Evolutionary conservation across 2,797 vertebrate genomes (phyloP), one percentile per base, ranked within the genome.

Genomic region (Odontamblyopus lacepedii): DNA sequence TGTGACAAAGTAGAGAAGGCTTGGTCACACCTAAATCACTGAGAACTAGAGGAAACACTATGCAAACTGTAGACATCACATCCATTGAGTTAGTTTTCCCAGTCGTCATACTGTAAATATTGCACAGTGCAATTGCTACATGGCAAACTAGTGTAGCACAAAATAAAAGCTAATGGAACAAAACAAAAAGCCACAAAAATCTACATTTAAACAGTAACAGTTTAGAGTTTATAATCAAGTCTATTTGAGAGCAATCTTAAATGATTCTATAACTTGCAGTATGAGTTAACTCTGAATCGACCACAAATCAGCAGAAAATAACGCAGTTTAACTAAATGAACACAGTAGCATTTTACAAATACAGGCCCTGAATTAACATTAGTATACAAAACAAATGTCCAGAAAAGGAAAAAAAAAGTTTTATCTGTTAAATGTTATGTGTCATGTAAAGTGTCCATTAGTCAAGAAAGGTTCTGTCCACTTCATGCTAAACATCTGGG

Each of bases 101-200:
- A 97, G 96, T 98, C 96, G 96, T 97, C 95, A 95, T 98, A 96
- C 95, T 97, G 96, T 96, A 98, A 94, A 98, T 99, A 99, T 98
- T 99, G 97, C 97, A 99, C 97, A 99, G 97, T 98, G 98, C 97
- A 98, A 97, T 94, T 99, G 98, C 97, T 99, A 99, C 97, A 96
- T 98, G 96, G 96, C 96, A 92, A 97, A 98, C 97, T 97, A 98
- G 95, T 97, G 97, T 99, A 98, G 97, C 97, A 97, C 92, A 93
- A 94, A 97, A 96, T 92, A 83, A 92, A 88, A 95, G 95, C 94
- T 93, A 94, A 95, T 88, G 75, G 91, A 95, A 89, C 80, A 83
- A 84, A 87, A 86, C 6, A 86, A 86, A 67, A 88, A 60, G 57
- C 57, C 92, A 86, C 83, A 93, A 95, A 95, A 94, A 84, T 92